Evolutionary conservation across 2,888 invertebrate species (phyloP).

Genomic region (Drosophila algonquin): DNA sequence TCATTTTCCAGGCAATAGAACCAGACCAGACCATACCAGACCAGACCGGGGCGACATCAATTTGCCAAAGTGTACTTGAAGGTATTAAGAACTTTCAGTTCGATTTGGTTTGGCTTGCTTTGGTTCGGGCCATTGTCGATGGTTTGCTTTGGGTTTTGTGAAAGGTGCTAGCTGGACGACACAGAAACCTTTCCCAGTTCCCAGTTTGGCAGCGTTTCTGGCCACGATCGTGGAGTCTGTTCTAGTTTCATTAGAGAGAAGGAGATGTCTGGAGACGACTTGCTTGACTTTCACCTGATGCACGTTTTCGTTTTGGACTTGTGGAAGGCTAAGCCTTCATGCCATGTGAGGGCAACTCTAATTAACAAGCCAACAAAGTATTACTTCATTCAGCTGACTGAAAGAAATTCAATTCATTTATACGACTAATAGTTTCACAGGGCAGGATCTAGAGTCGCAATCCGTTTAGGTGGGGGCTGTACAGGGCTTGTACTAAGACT

Average conservation of each 20-base stretch:
- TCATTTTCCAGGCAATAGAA: slow-evolving; percentile 8
- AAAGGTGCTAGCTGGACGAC: slow-evolving; percentile 53
- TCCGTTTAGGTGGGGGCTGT: no score
- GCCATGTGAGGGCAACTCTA: slow-evolving; percentile 10
- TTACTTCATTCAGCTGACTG: slow-evolving; percentile 21
- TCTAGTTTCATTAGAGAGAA: slow-evolving; percentile 43
- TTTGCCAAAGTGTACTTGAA: slow-evolving; percentile 39
- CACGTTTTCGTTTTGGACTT: slow-evolving; percentile 3
- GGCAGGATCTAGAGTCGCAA: no score
- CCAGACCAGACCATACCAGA: not conserved
- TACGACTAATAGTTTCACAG: no score
- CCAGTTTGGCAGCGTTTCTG: slow-evolving; percentile 16
- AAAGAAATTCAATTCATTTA: slow-evolving; percentile 31
- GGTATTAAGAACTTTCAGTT: slow-evolving; percentile 45
- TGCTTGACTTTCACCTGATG: slow-evolving; percentile 41
- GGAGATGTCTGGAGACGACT: slow-evolving; percentile 29
- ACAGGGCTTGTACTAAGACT: not conserved
- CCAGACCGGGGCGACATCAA: slow-evolving; percentile 39
- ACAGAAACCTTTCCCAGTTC: slow-evolving; percentile 41
- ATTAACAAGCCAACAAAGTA: slow-evolving; percentile 30
- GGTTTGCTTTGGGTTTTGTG: slow-evolving; percentile 31
- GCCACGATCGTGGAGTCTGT: slow-evolving; percentile 44
- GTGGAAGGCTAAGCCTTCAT: not conserved
- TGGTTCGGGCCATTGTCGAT: slow-evolving; percentile 16
- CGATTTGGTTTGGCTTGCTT: slow-evolving; percentile 17